Conservation (phyloP, 2,797 vertebrate genomes). For the Cirrhinus mrigala region DNA sequence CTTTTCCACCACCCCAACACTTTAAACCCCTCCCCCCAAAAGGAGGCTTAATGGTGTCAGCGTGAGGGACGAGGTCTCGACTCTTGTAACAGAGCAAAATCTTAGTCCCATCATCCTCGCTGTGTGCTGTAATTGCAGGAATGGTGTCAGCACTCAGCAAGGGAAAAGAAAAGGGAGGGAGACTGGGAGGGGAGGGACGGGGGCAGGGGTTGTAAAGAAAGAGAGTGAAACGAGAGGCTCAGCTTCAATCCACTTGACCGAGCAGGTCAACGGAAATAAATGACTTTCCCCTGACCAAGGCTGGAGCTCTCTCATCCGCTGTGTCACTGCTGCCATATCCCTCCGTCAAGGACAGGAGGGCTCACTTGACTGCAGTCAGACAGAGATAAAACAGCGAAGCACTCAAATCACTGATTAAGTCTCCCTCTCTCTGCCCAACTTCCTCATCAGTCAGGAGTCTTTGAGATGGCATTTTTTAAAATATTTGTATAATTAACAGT, state of each 20-base stretch:
- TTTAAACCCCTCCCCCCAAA: conserved; percentile 63
- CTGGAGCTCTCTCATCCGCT: conserved; percentile 77
- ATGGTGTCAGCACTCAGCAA: conserved; percentile 71
- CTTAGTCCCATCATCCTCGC: conserved; percentile 81
- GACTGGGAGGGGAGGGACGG: conserved; percentile 59
- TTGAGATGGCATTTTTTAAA: conserved; percentile 52
- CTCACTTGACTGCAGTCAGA: conserved; percentile 66
- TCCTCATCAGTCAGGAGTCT: conserved; percentile 59
- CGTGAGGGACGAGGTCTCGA: conserved; percentile 75
- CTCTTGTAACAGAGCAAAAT: conserved; percentile 75
- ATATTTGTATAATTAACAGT: conserved; percentile 48
- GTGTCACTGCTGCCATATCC: conserved; percentile 75
- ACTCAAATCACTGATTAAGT: conserved; percentile 57
- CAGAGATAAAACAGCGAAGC: conserved; percentile 68
- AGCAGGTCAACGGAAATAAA: conserved; percentile 86
- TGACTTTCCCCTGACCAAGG: conserved; percentile 81
- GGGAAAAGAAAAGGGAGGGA: conserved; percentile 44
- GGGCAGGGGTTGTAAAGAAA: conserved; percentile 47
- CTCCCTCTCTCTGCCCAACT: conserved; percentile 46
- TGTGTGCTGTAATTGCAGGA: conserved; percentile 83
- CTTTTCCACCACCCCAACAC: conserved; percentile 31
- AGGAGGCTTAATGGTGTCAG: conserved; percentile 78
- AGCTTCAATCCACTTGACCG: conserved; percentile 88
- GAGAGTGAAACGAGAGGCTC: conserved; percentile 79
- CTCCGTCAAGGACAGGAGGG: conserved; percentile 74